Conservation (phyloP, 2,888 invertebrate genomes). For the Anarsia innoxiella region DNA sequence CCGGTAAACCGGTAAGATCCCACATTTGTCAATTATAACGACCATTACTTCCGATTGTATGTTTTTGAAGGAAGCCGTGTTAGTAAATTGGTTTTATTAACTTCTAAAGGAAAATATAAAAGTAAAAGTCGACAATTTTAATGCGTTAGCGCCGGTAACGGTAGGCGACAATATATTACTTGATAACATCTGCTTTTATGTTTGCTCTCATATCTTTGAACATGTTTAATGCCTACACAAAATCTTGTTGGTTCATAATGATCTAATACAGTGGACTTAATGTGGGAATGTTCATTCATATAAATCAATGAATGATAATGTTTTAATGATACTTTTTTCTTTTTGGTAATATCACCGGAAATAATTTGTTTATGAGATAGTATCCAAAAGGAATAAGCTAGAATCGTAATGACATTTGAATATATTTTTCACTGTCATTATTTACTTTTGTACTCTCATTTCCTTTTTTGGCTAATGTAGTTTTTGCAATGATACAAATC, state of each 20-base stretch:
- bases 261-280: too few relatives aligned
- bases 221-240: neutral
- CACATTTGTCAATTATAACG: slow-evolving; percentile 31
- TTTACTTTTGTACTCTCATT: too few relatives aligned
- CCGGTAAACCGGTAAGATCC: slow-evolving; percentile 26
- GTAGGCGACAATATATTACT: neutral
- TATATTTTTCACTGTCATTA: too few relatives aligned
- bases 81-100: slow-evolving; percentile 11
- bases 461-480: too few relatives aligned
- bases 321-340: too few relatives aligned
- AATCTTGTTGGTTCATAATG: neutral
- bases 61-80: slow-evolving; percentile 15
- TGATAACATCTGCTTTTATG: slow-evolving; percentile 1
- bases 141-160: neutral
- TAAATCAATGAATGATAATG: too few relatives aligned
- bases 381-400: too few relatives aligned
- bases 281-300: too few relatives aligned
- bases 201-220: neutral
- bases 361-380: too few relatives aligned
- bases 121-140: slow-evolving; percentile 1
- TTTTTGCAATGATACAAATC: too few relatives aligned
- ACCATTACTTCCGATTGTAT: slow-evolving; percentile 24
- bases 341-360: too few relatives aligned
- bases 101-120: neutral
- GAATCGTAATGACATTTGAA: too few relatives aligned